Base-by-base conservation (phyloP, 2,113 vertebrate species). In the Turnix velox region DNA sequence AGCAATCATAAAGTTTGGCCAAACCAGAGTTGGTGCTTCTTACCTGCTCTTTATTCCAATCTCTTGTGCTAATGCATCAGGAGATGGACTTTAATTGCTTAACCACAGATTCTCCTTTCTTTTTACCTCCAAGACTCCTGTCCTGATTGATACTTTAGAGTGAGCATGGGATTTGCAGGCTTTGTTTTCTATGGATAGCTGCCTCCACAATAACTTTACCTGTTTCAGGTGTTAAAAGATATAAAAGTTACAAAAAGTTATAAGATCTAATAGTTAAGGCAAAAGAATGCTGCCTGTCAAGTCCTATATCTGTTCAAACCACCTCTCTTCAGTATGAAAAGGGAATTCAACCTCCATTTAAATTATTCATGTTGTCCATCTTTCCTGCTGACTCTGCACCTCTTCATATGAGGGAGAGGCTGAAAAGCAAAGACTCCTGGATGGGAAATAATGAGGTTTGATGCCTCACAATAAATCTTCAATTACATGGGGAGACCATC, bases 281-380 rank as follows among this genome's bases (percentile, higher is more conserved):
- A 73, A 43, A 46, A 68, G 11, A 76, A 83, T 22, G 14, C 48
- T 85, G 23, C 52, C 57, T 28, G 18, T 27, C 83, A 89, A 11
- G 9, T 59, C 61, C 62, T 72, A 11, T 39, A 79, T 92, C 75
- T 52, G 57, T 75, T 80, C 46, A 94, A 85, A 85, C 23, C 24
- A 46, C 63, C 89, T 87, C 40, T 84, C 45, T 89, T 73, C 63
- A 51, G 63, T n/a, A 61, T 58, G 58, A 83, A 95, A 87, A 58
- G 35, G 65, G 49, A 90, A 87, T 49, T 67, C 72, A 62, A 48
- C 63, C 55, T 88, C 55, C 52, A 9, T 80, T 88, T 92, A 62
- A 93, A 93, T 91, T 90, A 95, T 94, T 88, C 35, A 85, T 23
- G 11, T 62, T 75, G 58, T 49, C 87, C 63, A 28, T 75, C 69